These are phyloP conservation scores for Drosophila baimaii DNA, from an alignment of 1,140 invertebrate genomes.

Conservation along the genomic window DNA sequence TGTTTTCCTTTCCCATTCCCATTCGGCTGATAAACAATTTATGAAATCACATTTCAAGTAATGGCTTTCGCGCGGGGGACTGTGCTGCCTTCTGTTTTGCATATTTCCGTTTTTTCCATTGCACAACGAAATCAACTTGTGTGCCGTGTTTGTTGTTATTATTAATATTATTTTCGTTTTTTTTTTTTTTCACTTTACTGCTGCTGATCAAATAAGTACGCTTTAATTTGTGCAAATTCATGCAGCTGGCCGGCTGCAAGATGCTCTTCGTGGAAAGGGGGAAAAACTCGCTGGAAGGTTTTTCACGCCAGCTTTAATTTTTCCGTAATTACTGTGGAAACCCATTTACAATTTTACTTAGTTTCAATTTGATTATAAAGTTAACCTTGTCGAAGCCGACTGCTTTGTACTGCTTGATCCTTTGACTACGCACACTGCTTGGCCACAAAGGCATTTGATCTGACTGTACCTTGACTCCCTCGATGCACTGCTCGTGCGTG, in stretches of 20 bases:
- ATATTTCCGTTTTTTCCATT: conserved; percentile 62
- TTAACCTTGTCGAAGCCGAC: too few species aligned
- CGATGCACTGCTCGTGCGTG: conserved; percentile 8
- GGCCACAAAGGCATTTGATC: not conserved
- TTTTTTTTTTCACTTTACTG: not conserved
- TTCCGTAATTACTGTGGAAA: not conserved
- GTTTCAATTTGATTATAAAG: not conserved
- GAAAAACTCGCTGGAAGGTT: conserved; percentile 9
- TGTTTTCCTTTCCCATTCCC: conserved; percentile 17
- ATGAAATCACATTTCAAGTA: conserved; percentile 48
- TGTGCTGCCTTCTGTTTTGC: conserved; percentile 27
- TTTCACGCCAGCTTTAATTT: not conserved
- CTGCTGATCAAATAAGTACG: conserved; percentile 48
- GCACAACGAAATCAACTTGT: conserved; percentile 37
- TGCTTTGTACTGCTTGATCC: not conserved
- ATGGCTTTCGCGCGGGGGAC: conserved; percentile 32
- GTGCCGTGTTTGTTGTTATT: conserved; percentile 30
- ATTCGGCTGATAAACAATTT: conserved; percentile 44
- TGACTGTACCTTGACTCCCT: not conserved
- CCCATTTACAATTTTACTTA: not conserved
- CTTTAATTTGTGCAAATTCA: conserved; percentile 56
- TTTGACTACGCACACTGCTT: not conserved
- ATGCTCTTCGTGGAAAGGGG: conserved; percentile 29
- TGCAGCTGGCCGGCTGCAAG: conserved; percentile 8
- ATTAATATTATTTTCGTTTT: conserved; percentile 5